Evolutionary conservation across 2,888 invertebrate genomes (phyloP), one percentile per base, ranked within the genome.

Genomic region (Hypomecis punctinalis): DNA sequence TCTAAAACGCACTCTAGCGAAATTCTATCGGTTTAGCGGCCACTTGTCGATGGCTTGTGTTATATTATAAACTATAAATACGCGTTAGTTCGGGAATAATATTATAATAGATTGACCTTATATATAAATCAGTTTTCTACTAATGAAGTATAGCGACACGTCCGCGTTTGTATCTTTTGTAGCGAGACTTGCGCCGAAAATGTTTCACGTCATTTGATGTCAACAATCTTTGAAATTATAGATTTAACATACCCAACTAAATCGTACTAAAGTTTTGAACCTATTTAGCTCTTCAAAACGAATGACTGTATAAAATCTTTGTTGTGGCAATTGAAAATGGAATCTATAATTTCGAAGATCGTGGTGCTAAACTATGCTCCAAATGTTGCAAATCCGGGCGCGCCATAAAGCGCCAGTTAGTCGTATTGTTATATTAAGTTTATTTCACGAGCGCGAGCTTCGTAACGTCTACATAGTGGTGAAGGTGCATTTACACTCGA

Each of bases 401-500:
- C 54, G 55, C 6, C 55, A 37, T 37, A 37, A 45, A 57, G 48
- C 61, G 61, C 54, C 58, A 46, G 61, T 66, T 61, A 49, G 48
- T 59, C 43, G 23, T 61, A 65, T 65, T 49, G 61, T 65, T 57
- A 57, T 53, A 47, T 48, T 63, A 56, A 51, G 54, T 54, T 53
- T 53, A 63, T 46, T 58, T 55, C 55, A 35, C 49, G 46, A 45
- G 47, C 58, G 53, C 61, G 56, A 62, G 64, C 49, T 69, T 66
- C n/a, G 64, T 61, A 61, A 61, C 65, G 47, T 58, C 65, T 56
- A 68, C 60, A 70, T 66, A 67, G 76, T 78, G 89, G 89, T 90
- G 89, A 84, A 84, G 90, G 90, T 89, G 90, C 89, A 90, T 90
- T 90, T 90, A 90, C 79, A 81, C 76, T 55, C 55, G 48, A 56